A percentile compares a stretch with the other conserved stretches of the same genome.
phyloP scores from a whole-genome alignment of 2,113 vertebrate genomes.

The Caranx ignobilis region DNA sequence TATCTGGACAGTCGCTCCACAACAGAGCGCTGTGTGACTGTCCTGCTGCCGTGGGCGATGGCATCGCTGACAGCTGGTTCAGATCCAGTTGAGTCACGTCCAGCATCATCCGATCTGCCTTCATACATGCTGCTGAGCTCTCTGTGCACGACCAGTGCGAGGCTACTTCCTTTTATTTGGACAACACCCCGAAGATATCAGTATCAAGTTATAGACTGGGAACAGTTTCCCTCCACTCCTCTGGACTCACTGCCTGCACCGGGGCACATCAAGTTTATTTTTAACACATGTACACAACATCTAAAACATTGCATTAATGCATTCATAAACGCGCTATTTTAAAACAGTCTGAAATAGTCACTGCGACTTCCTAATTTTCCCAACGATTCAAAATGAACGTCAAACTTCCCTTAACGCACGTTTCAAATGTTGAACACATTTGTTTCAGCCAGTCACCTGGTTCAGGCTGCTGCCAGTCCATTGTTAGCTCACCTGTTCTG shows the following conservation, averaged over 20 bases:
- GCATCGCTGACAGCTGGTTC: slow-evolving; percentile 39
- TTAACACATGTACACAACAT: background rate
- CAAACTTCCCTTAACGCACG: background rate
- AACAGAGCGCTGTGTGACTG: slow-evolving; percentile 32
- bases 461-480: background rate
- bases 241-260: slow-evolving; percentile 4
- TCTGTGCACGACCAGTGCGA: background rate
- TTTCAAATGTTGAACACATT: background rate
- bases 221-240: background rate
- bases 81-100: background rate
- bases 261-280: background rate
- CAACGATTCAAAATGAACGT: too few species aligned
- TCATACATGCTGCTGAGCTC: slow-evolving; percentile 61
- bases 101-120: slow-evolving; percentile 21
- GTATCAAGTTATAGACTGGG: slow-evolving; percentile 11
- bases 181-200: slow-evolving; percentile 44
- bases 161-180: slow-evolving; percentile 54
- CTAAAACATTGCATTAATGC: background rate
- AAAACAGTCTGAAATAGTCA: background rate
- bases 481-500: slow-evolving; percentile 52
- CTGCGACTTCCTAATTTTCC: slow-evolving; percentile 7
- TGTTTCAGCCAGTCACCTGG: background rate
- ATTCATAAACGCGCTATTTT: background rate
- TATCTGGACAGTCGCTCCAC: slow-evolving; percentile 67
- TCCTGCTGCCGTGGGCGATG: slow-evolving; percentile 41